phyloP scores from a whole-genome alignment of 2,113 vertebrate species.

The Montifringilla adamsi region DNA sequence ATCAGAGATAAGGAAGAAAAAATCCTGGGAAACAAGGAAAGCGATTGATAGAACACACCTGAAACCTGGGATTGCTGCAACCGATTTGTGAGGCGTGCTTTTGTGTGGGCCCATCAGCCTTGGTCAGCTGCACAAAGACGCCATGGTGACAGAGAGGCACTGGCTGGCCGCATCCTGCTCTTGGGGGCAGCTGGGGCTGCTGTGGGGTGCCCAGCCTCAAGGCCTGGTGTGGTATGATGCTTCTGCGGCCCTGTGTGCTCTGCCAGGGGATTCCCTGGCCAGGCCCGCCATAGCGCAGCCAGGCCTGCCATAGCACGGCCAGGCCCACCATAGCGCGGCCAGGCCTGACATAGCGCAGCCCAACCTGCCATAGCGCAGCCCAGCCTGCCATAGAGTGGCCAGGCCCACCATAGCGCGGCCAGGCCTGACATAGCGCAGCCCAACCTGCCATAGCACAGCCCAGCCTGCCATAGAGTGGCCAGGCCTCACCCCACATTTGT shows the following conservation, averaged over 20 bases:
- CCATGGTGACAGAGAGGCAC: accelerated
- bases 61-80: background rate
- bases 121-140: accelerated
- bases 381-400: no score
- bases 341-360: no score
- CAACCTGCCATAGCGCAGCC: no score
- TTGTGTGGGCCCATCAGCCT: accelerated
- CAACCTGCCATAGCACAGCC: no score
- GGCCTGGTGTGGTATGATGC: accelerated
- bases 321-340: no score
- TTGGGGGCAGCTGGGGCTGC: accelerated
- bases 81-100: accelerated
- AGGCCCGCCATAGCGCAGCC: accelerated
- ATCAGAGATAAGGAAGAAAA: background rate
- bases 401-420: accelerated
- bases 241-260: accelerated
- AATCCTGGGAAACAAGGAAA: background rate
- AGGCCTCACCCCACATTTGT: accelerated
- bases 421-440: accelerated
- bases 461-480: background rate
- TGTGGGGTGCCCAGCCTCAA: accelerated
- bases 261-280: accelerated
- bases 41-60: accelerated
- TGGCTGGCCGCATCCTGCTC: accelerated
- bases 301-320: no score